Percentiles rank a stretch among this genome's conserved stretches.
Evolutionary conservation across 2,113 vertebrate genomes (phyloP).

Genomic region (Prolemur simus): DNA sequence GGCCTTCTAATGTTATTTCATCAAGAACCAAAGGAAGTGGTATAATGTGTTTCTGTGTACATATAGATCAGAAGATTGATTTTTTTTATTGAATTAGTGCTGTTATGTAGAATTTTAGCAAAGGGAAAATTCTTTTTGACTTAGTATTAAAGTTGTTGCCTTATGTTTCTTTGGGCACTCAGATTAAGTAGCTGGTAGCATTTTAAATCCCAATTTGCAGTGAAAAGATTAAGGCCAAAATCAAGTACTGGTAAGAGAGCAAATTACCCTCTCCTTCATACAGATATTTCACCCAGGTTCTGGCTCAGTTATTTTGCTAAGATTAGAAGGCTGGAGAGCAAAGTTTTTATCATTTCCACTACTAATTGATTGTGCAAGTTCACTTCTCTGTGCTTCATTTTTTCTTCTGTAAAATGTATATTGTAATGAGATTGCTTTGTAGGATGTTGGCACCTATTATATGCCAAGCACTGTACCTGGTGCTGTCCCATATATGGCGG

Average conservation of each 20-base stretch:
- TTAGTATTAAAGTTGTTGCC: background rate
- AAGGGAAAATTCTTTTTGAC: background rate
- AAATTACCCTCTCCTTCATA: background rate
- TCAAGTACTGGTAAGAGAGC: background rate
- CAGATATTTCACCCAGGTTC: background rate
- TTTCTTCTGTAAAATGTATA: background rate
- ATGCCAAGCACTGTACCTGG: background rate
- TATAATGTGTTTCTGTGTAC: background rate
- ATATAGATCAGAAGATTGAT: background rate
- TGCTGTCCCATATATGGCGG: too few species aligned
- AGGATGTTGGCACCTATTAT: background rate
- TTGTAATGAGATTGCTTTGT: conserved; percentile 5
- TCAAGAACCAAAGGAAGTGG: background rate
- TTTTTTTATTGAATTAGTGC: background rate
- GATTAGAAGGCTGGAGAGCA: background rate
- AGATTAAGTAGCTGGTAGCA: background rate
- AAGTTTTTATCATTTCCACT: background rate
- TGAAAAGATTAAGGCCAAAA: background rate
- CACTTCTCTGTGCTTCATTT: background rate
- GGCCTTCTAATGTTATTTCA: background rate
- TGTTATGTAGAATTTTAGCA: background rate
- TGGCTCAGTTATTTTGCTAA: background rate
- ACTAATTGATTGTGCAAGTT: background rate
- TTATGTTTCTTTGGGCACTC: background rate
- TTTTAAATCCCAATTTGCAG: background rate